Base-by-base conservation (phyloP, 2,888 invertebrate species). In the Tipula unca region DNA sequence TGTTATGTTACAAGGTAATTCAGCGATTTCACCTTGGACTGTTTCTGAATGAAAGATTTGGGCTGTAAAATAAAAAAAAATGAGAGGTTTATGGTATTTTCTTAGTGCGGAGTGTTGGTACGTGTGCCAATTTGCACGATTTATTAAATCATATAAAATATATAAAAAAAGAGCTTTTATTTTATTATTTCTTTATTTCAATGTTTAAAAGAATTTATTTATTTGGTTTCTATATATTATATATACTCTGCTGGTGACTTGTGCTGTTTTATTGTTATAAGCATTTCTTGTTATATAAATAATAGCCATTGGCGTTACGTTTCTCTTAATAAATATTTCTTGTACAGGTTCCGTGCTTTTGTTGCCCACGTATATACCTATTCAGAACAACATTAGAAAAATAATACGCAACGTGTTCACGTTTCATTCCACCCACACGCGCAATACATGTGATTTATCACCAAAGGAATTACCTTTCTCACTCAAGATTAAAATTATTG, bases 1-100 rank as follows among this genome's bases (percentile, higher is more conserved):
- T 86, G 92, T 91, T 86, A 93, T 92, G 89, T 93, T 93, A 89
- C 94, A 94, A 10, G 93, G 93, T 87, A 94, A 90, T 89, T 93
- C 92, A 85, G 93, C 93, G 85, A 91, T 91, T 86, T 92, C 92
- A 29, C 93, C 93, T 87, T 92, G 92, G 86, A 93, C 93, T 35
- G 93, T 93, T 88, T 93, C 92, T 6, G 85, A 54, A 29, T 54
- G 29, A 54, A 48, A 85, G 1, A 85, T 29, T 48, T 48, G 85
- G 3, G 48, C 85, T 85, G 69, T 69, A 3, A 69, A 25, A 69
- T 69, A 69, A 69, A 48, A n/a, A n/a, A n/a, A n/a, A n/a, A n/a
- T n/a, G n/a, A n/a, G n/a, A n/a, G n/a, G n/a, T n/a, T n/a, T n/a
- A n/a, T n/a, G 69, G 25, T 25, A 25, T 69, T 69, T 69, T 48